phyloP scores from a whole-genome alignment of 2,888 invertebrate species.

The Cheilosia vernalis region DNA sequence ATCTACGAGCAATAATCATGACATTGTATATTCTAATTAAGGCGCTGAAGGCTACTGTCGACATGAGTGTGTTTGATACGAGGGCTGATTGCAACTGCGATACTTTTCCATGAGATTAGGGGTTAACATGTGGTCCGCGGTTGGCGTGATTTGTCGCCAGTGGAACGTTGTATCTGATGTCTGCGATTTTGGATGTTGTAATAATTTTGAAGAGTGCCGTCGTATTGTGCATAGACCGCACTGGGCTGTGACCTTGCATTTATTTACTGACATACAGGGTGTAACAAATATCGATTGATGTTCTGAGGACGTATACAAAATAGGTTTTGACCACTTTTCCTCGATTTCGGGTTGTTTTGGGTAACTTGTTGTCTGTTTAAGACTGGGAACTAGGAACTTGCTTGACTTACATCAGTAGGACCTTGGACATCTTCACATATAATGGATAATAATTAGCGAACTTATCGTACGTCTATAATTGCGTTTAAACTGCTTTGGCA shows the following conservation, averaged over 20 bases:
- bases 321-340: too few relatives aligned
- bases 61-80: conserved; percentile 32
- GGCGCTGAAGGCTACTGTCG: conserved; percentile 58
- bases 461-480: background rate
- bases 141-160: background rate
- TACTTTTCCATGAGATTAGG: conserved; percentile 53
- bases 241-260: too few relatives aligned
- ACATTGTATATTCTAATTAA: conserved; percentile 72
- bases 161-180: background rate
- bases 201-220: background rate
- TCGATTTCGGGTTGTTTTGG: too few relatives aligned
- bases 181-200: background rate
- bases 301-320: too few relatives aligned
- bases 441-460: background rate
- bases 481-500: background rate
- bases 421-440: too few relatives aligned
- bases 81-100: conserved; percentile 33
- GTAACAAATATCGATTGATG: too few relatives aligned
- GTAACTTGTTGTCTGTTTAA: too few relatives aligned
- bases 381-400: too few relatives aligned
- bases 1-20: conserved; percentile 65
- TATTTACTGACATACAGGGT: too few relatives aligned
- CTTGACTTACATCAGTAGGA: too few relatives aligned
- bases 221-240: too few relatives aligned
- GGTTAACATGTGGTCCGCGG: conserved; percentile 24